A percentile compares a stretch with the other conserved stretches of the same genome.
Evolutionary conservation across 2,113 vertebrate species (phyloP).

Genomic region (Salvelinus alpinus): DNA sequence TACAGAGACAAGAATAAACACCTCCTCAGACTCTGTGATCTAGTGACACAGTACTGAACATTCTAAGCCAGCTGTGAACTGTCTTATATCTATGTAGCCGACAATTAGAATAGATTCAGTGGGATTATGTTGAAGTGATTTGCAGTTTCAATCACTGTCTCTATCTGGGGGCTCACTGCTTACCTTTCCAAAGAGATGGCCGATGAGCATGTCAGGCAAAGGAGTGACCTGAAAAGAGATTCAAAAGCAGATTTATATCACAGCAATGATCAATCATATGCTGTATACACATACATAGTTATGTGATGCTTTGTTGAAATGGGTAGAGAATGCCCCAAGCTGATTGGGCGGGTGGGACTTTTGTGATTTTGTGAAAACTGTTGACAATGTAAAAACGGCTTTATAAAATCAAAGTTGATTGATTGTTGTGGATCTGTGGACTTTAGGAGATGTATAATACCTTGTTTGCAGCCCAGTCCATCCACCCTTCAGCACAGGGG

Average conservation of each 20-base stretch:
- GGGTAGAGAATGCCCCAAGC: too few species aligned
- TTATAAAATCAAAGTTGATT: too few species aligned
- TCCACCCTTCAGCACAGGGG: slow-evolving; percentile 97
- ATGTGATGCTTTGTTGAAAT: too few species aligned
- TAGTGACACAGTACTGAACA: neutral
- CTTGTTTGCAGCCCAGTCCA: slow-evolving; percentile 98
- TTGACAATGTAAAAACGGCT: too few species aligned
- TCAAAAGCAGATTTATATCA: too few species aligned
- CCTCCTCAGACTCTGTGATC: neutral
- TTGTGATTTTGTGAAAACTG: too few species aligned
- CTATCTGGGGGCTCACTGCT: neutral
- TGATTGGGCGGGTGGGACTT: too few species aligned
- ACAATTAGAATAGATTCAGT: neutral
- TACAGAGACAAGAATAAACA: slow-evolving; percentile 53
- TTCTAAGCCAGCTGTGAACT: neutral
- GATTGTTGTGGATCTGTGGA: too few species aligned
- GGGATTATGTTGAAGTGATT: neutral
- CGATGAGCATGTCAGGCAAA: slow-evolving; percentile 90
- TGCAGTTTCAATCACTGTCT: too few species aligned
- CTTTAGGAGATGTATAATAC: slow-evolving; percentile 61
- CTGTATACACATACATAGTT: too few species aligned
- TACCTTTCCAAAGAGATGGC: slow-evolving; percentile 95
- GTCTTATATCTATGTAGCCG: too few species aligned
- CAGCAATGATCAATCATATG: too few species aligned
- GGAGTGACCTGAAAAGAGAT: slow-evolving; percentile 82